Evolutionary conservation across 2,113 vertebrate genomes (phyloP).

Genomic region (Poicephalus gulielmi): DNA sequence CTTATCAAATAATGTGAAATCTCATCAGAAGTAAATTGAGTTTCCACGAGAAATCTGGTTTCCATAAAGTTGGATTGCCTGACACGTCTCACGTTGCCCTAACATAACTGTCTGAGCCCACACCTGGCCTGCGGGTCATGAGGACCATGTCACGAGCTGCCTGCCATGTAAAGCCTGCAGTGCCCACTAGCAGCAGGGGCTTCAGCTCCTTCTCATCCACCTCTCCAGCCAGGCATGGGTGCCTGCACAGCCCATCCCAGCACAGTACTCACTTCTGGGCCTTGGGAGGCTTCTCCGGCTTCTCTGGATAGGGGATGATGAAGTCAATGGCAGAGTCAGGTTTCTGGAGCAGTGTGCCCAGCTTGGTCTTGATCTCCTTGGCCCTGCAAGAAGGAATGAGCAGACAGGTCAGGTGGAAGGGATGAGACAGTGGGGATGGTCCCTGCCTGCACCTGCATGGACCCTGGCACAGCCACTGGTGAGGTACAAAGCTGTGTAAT

Average conservation of each 20-base stretch:
- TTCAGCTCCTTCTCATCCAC: background rate
- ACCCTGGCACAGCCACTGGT: fast-evolving
- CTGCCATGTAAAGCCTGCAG: fast-evolving
- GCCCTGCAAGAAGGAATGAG: conserved; percentile 76
- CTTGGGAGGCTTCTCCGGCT: conserved; percentile 87
- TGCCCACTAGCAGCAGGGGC: background rate
- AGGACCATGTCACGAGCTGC: fast-evolving
- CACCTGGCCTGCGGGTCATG: fast-evolving
- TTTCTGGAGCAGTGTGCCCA: conserved; percentile 94
- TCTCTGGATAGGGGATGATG: conserved; percentile 90
- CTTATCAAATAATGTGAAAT: background rate
- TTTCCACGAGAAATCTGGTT: conserved; percentile 22
- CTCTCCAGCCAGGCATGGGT: fast-evolving
- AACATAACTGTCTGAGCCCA: background rate
- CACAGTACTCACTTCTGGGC: conserved; percentile 83
- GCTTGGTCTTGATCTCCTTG: conserved; percentile 95
- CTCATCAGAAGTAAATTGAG: conserved; percentile 36
- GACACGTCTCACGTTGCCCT: background rate
- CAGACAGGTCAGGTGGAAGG: background rate
- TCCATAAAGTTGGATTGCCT: background rate
- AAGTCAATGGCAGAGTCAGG: conserved; percentile 88
- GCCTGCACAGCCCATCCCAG: fast-evolving
- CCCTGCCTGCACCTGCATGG: fast-evolving
- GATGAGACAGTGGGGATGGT: background rate
- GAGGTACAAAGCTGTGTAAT: background rate